Base-by-base conservation (phyloP, 2,113 vertebrate species). In the Naja naja region DNA sequence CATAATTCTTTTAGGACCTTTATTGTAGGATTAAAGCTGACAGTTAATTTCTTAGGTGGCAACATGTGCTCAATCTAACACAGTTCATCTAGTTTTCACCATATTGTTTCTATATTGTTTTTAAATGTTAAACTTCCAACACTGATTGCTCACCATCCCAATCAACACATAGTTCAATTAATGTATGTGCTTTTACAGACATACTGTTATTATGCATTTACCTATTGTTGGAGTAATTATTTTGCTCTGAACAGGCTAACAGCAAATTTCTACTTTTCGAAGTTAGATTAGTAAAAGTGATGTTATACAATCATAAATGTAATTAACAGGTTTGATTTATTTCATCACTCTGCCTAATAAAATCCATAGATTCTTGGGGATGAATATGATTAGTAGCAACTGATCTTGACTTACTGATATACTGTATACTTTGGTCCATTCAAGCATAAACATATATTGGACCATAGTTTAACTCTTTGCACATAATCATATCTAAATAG, bases 101-200 rank as follows among this genome's bases (percentile, higher is more conserved):
- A 49, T 49, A 96, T 92, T 94, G 96, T 96, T 97, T 95, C 95
- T 9, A 49, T 96, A 95, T 74, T 92, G 94, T 96, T 89, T 81
- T 5, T 81, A 95, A 95, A 89, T 56, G 87, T 91, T 96, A 91
- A 96, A 97, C 95, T 96, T 96, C 95, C 92, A 96, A 95, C 94
- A 52, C 12, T 0, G 34, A 94, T 93, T 74, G 16, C 74, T 93
- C 91, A 93, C 92, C 96, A 93, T 93, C 96, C 94, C 95, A 95
- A 93, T 96, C 89, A 95, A 95, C 94, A 95, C 92, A 96, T 94
- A 87, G 90, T 96, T 95, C 94, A 89, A 92, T 94, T 95, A 64
- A 30, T n/a, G 27, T n/a, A 85, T 96, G 94, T 96, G 89, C 96
- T 96, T 97, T 97, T 94, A 91, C 86, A 43, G 56, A 49, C 43